Conservation (phyloP, 2,888 invertebrate genomes). For the Chironomus riparius region DNA sequence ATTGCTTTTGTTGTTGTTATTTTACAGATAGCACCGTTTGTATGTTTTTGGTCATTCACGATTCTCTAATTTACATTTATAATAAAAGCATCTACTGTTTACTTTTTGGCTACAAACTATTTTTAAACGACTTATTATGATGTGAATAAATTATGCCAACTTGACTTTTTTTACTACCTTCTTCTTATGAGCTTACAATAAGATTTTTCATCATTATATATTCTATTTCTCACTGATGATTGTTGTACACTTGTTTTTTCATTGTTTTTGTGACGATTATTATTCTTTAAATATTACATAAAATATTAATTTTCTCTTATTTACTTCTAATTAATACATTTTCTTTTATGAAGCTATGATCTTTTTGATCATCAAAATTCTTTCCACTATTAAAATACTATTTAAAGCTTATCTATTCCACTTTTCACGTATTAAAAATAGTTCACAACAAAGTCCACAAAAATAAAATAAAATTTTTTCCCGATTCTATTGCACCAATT, state of each 20-base stretch:
- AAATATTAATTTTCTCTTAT: not conserved
- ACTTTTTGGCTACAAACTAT: not conserved
- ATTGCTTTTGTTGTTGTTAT: not conserved
- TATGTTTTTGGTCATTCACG: too few species aligned
- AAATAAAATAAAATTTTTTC: too few species aligned
- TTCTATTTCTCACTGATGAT: not conserved
- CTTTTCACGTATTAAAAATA: too few species aligned
- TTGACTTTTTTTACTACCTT: not conserved
- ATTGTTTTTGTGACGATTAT: not conserved
- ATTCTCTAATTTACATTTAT: not conserved
- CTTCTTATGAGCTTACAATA: constrained; percentile 1
- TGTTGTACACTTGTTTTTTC: not conserved
- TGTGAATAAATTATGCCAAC: not conserved
- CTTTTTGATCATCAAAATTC: too few species aligned
- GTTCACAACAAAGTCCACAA: too few species aligned
- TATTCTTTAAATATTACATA: not conserved
- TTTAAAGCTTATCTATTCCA: too few species aligned
- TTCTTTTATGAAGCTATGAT: too few species aligned
- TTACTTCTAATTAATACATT: not conserved
- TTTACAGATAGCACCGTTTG: too few species aligned
- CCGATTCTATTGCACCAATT: too few species aligned
- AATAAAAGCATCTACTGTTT: not conserved
- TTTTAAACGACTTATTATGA: too few species aligned
- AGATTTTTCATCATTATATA: not conserved
- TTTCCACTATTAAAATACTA: too few species aligned